A percentile compares a stretch with the other conserved stretches of the same genome.
phyloP scores from a whole-genome alignment of 2,797 vertebrate species.

The Mormyrus proboscirostris region DNA sequence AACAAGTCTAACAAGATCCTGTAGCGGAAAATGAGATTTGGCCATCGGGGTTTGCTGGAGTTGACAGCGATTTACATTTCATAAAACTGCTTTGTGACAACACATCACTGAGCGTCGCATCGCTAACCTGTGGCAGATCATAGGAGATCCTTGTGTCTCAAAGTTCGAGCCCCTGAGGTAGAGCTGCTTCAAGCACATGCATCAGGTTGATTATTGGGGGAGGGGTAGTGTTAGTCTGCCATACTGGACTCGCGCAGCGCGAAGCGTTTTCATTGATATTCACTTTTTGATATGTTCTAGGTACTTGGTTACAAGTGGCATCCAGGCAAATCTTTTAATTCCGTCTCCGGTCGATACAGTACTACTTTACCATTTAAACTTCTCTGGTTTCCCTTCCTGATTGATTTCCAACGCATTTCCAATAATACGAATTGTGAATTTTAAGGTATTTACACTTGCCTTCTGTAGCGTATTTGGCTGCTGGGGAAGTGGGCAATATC shows the following conservation, averaged over 20 bases:
- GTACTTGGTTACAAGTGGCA: background rate
- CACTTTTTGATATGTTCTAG: background rate
- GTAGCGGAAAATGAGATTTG: constrained; percentile 8
- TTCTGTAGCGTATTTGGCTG: background rate
- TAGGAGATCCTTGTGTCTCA: background rate
- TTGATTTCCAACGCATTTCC: background rate
- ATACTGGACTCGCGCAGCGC: background rate
- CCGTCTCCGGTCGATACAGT: background rate
- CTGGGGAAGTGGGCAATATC: background rate
- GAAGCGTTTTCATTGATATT: background rate
- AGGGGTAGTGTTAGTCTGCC: background rate
- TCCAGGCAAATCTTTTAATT: background rate
- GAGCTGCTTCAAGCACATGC: background rate
- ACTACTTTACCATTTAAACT: background rate
- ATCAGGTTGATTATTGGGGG: background rate
- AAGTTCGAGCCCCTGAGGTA: background rate
- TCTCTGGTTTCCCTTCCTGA: background rate
- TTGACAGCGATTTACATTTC: background rate
- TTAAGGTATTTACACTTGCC: background rate
- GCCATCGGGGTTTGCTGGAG: background rate
- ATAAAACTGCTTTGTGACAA: background rate
- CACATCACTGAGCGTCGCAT: background rate
- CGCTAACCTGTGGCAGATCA: background rate
- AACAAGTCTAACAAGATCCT: background rate
- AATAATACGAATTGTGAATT: background rate